Evolutionary conservation across 1,140 invertebrate genomes (phyloP).

Genomic region (Penaeus vannamei): DNA sequence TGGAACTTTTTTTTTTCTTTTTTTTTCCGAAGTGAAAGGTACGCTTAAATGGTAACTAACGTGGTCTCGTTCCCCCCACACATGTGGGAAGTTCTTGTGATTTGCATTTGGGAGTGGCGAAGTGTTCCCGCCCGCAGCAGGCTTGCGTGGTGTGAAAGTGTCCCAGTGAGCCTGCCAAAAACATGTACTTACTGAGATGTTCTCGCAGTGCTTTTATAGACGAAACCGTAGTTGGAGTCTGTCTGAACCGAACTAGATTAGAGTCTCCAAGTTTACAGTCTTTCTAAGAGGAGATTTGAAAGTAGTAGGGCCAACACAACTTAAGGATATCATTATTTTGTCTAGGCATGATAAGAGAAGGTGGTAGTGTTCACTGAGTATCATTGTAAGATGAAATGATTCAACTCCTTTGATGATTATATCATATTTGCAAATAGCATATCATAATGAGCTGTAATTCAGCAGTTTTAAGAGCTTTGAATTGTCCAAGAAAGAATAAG

Average conservation of each 20-base stretch:
- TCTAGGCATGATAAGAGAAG: background rate
- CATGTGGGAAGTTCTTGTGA: conserved; percentile 1
- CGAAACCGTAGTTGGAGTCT: background rate
- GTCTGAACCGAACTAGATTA: background rate
- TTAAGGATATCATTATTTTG: conserved; percentile 14
- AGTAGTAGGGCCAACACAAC: conserved; percentile 18
- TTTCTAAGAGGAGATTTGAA: conserved; percentile 20
- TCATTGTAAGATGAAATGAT: conserved; percentile 29
- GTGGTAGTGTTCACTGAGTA: background rate
- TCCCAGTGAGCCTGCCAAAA: conserved; percentile 8
- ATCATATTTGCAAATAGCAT: conserved; percentile 36
- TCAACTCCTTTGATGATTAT: conserved; percentile 2
- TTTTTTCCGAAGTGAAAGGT: conserved; percentile 14
- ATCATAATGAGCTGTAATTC: conserved; percentile 28
- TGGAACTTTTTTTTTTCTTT: background rate
- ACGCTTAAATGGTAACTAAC: background rate
- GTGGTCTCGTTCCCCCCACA: too few species aligned
- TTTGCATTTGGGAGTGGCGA: background rate
- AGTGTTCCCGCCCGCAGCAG: background rate
- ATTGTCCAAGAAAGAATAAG: conserved; percentile 24
- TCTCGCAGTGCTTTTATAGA: conserved; percentile 18
- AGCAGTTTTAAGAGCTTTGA: conserved; percentile 9
- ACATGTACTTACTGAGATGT: conserved; percentile 31
- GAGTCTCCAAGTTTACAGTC: background rate
- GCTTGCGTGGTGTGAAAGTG: background rate